Evolutionary conservation across 2,797 vertebrate species (phyloP).

Genomic region (Mycteria americana): DNA sequence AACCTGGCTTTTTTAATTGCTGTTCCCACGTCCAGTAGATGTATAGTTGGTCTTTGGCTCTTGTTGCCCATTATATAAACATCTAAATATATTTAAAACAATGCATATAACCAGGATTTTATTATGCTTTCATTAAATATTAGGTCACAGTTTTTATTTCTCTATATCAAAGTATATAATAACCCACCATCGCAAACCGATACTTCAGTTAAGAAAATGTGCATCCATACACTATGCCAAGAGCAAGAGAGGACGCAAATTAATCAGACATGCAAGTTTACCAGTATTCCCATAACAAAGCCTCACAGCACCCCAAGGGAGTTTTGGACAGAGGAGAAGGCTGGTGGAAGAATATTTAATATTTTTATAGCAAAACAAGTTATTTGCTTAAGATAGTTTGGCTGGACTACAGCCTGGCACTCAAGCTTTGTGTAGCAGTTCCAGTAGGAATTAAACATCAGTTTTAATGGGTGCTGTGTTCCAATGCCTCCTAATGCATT

Average conservation of each 20-base stretch:
- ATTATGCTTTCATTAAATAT: neutral
- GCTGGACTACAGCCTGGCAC: constrained; percentile 74
- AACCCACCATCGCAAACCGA: neutral
- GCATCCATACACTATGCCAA: neutral
- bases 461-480: constrained; percentile 76
- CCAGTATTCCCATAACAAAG: constrained; percentile 43
- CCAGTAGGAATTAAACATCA: constrained; percentile 76
- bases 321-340: constrained; percentile 42
- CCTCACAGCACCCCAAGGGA: constrained; percentile 24
- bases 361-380: constrained; percentile 77
- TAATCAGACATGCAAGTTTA: constrained; percentile 38
- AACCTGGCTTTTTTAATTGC: neutral
- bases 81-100: neutral
- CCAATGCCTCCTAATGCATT: constrained; percentile 75
- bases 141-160: neutral
- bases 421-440: constrained; percentile 51
- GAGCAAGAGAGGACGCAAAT: neutral
- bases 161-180: neutral
- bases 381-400: constrained; percentile 79
- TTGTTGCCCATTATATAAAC: neutral
- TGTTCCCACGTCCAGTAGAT: neutral
- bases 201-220: neutral
- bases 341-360: constrained; percentile 71
- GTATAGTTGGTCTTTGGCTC: neutral
- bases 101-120: neutral